phyloP scores from a whole-genome alignment of 2,888 invertebrate species.

The Leptopilina myrica region DNA sequence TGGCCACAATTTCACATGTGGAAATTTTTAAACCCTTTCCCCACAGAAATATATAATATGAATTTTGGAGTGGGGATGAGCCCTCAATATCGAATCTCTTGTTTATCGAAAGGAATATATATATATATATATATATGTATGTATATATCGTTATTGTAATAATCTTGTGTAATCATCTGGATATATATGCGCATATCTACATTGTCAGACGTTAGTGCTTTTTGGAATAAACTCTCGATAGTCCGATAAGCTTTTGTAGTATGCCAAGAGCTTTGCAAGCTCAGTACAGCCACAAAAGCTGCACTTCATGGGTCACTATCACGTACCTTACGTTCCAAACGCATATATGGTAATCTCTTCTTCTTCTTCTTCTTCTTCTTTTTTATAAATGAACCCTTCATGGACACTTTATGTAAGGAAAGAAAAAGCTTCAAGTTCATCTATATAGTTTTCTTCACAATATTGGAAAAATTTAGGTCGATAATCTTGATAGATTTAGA shows the following conservation, averaged over 20 bases:
- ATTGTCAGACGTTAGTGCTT: constrained; percentile 25
- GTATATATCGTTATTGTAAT: not conserved
- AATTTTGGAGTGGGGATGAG: not conserved
- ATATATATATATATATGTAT: too few species aligned
- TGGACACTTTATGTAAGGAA: not conserved
- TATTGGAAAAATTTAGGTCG: constrained; percentile 20
- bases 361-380: too few species aligned
- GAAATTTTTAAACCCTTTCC: not conserved
- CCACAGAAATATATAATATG: not conserved
- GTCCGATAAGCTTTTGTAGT: constrained; percentile 22
- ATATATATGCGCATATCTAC: constrained; percentile 36
- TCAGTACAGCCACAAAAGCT: constrained; percentile 34
- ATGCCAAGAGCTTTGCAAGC: constrained; percentile 1
- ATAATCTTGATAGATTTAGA: constrained; percentile 21
- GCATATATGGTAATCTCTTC: not conserved
- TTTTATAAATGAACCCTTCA: constrained; percentile 21
- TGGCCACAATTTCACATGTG: not conserved
- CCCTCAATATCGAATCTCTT: constrained; percentile 14
- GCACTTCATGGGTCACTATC: constrained; percentile 32
- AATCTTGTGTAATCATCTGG: constrained; percentile 31
- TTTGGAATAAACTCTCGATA: constrained; percentile 35
- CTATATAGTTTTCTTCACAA: not conserved
- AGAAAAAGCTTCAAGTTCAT: too few species aligned
- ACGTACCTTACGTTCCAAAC: constrained; percentile 8
- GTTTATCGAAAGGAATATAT: constrained; percentile 9